Base-by-base conservation (phyloP, 2,113 vertebrate species). In the Bolborhynchus lineola region DNA sequence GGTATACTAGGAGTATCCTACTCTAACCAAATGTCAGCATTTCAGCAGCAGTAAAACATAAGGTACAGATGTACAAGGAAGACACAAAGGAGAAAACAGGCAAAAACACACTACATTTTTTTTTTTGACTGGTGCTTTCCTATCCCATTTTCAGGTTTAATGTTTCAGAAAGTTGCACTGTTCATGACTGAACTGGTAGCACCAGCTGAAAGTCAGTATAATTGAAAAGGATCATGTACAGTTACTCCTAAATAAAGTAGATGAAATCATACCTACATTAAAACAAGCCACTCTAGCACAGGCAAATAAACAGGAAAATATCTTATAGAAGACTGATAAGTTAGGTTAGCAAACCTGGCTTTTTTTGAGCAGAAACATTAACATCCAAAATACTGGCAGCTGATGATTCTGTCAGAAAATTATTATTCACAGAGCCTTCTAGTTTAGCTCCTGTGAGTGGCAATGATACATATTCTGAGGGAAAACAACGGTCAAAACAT, bases 281-380 rank as follows among this genome's bases (percentile, higher is more conserved):
- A 89, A 91, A 62, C 16, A 68, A 88, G 65, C 24, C 37, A 65
- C 28, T 76, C 47, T 23, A 85, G 24, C n/a, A 80, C 26, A 64
- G 17, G 53, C 23, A 95, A 42, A 75, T 26, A 53, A 94, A 64
- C 33, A 88, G 24, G 10, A 9, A 55, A 49, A 39, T 37, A 14
- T 21, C 12, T 33, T 78, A 42, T 9, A 29, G 16, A 72, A 64
- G 39, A 72, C 10, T 53, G 26, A 55, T 55, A 78, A 57, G 29
- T 68, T 77, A 85, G 49, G 25, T 53, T 76, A 89, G 68, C 88
- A 95, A 83, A 97, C 87, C 92, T 93, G 53, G 24, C 13, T 77
- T 59, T 60, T 97, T 96, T 65, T 11, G 67, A 88, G 83, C 59
- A 88, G 77, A 81, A 53, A 37, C 60, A 42, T 10, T 71, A 35